phyloP scores from a whole-genome alignment of 2,797 vertebrate genomes.

The Lepus oiostolus region DNA sequence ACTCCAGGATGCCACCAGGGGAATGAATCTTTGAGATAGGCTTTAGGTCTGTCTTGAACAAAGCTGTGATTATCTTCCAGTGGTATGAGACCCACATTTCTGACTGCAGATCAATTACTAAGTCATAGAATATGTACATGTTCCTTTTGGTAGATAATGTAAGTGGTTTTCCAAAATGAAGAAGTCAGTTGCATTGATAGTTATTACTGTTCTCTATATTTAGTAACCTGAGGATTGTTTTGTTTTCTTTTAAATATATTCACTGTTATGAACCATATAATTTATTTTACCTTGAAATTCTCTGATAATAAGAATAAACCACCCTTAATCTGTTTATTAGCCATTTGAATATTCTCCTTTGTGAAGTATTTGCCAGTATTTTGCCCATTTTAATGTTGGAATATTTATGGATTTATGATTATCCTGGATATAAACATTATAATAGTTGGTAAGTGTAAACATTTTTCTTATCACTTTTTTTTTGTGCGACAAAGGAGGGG shows the following conservation, averaged over 20 bases:
- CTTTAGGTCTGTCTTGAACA: neutral
- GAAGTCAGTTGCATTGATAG: neutral
- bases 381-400: neutral
- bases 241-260: neutral
- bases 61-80: neutral
- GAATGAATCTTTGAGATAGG: neutral
- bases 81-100: neutral
- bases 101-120: neutral
- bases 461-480: neutral
- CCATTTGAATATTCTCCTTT: neutral
- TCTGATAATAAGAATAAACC: neutral
- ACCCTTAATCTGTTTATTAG: neutral
- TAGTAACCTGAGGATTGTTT: neutral
- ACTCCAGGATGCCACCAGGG: neutral
- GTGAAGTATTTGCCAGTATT: slow-evolving; percentile 2
- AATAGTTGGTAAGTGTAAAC: neutral
- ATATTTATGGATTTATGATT: neutral
- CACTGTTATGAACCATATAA: neutral
- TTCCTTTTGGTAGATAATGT: neutral
- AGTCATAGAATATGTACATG: neutral
- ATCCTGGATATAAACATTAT: neutral
- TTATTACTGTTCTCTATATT: neutral
- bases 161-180: neutral
- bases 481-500: too few species aligned
- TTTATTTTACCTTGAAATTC: neutral